These are phyloP conservation scores for Phrynosoma blainvillii DNA, from an alignment of 2,113 vertebrate genomes.

Conservation along the genomic window DNA sequence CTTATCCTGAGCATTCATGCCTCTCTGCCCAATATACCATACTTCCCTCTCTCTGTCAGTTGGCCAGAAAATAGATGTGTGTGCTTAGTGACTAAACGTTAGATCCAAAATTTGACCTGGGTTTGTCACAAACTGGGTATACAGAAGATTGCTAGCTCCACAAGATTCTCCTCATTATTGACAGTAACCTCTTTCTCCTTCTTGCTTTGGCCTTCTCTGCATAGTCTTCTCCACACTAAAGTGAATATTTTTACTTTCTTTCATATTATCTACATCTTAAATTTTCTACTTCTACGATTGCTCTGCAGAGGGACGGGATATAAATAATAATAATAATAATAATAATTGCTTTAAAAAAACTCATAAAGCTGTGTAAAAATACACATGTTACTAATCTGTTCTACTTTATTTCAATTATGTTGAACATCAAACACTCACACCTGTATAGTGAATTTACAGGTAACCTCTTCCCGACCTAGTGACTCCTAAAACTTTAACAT, in stretches of 20 bases:
- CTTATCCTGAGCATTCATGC: background rate
- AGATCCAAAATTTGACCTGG: background rate
- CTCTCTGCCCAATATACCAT: background rate
- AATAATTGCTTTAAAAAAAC: background rate
- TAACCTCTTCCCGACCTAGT: background rate
- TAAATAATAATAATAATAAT: too few species aligned
- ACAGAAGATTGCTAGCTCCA: background rate
- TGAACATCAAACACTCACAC: background rate
- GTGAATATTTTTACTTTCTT: background rate
- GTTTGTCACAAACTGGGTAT: background rate
- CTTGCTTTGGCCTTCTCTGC: background rate
- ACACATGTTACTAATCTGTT: background rate
- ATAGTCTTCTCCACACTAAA: background rate
- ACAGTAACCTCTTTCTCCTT: background rate
- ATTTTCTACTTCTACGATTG: background rate
- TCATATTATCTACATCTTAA: background rate
- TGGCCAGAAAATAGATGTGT: background rate
- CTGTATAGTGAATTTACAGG: background rate
- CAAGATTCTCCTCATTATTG: background rate
- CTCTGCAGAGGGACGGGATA: too few species aligned
- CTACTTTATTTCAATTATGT: too few species aligned
- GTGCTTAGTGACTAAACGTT: background rate
- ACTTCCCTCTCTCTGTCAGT: background rate
- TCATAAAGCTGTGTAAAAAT: background rate
- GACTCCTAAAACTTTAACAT: background rate